Evolutionary conservation across 1,140 invertebrate genomes (phyloP).

Genomic region (Drosophila watanabei): DNA sequence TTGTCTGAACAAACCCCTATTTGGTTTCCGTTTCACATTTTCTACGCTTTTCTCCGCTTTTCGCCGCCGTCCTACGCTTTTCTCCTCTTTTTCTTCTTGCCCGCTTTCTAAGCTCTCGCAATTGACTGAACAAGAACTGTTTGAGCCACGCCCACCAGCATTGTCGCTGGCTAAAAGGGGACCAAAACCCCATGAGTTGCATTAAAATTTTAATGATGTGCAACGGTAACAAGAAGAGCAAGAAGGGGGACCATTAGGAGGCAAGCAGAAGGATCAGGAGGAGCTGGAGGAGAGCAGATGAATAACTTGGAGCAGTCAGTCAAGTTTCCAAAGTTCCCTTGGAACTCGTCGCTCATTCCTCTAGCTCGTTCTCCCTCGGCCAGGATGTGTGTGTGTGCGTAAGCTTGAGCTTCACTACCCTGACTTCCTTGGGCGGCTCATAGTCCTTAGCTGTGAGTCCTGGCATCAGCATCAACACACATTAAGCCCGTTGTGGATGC

Average conservation of each 20-base stretch:
- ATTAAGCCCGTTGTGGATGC: slow-evolving; percentile 35
- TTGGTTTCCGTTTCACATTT: slow-evolving; percentile 44
- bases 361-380: slow-evolving; percentile 3
- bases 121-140: slow-evolving; percentile 64
- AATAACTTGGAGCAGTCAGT: slow-evolving; percentile 33
- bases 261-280: neutral
- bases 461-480: slow-evolving; percentile 46
- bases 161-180: slow-evolving; percentile 47
- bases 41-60: slow-evolving; percentile 5
- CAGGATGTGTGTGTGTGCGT: slow-evolving; percentile 3
- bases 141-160: slow-evolving; percentile 61
- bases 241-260: neutral
- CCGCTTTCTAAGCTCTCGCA: slow-evolving; percentile 64
- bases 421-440: slow-evolving; percentile 38
- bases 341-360: slow-evolving; percentile 8
- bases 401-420: slow-evolving; percentile 28
- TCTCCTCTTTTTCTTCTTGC: slow-evolving; percentile 36
- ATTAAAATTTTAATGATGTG: slow-evolving; percentile 82
- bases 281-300: neutral
- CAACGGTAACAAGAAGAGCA: slow-evolving; percentile 30
- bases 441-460: slow-evolving; percentile 29
- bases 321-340: slow-evolving; percentile 45
- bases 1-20: slow-evolving; percentile 20
- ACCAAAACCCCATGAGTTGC: slow-evolving; percentile 34
- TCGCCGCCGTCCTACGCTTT: neutral